Evolutionary conservation across 53 echinoderm and acorn worm genomes (phyloP).

Genomic region (Paelopatides confundens): DNA sequence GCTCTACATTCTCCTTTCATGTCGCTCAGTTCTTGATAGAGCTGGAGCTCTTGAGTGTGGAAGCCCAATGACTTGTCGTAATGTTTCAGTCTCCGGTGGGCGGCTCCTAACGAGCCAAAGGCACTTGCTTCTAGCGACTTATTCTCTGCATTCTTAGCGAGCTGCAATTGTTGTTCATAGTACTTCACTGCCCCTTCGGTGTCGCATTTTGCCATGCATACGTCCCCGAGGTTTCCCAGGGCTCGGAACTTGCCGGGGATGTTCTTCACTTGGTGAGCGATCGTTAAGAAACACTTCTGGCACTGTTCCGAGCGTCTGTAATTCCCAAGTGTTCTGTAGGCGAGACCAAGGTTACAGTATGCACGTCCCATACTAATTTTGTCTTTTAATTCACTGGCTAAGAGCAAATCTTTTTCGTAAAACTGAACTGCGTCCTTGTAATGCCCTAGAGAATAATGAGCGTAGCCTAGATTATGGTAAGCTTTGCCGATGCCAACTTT

Average conservation of each 20-base stretch:
- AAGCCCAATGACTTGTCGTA: slow-evolving; percentile 90
- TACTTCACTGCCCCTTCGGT: slow-evolving; percentile 90
- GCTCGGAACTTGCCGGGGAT: slow-evolving; percentile 96
- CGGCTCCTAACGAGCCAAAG: slow-evolving; percentile 88
- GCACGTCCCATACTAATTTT: slow-evolving; percentile 95
- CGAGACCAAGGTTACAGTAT: slow-evolving; percentile 97
- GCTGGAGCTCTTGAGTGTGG: slow-evolving; percentile 94
- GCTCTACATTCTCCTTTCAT: slow-evolving; percentile 97
- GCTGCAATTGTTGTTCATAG: slow-evolving; percentile 95
- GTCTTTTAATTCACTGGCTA: slow-evolving; percentile 91
- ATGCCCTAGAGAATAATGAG: slow-evolving; percentile 94
- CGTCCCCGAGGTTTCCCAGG: slow-evolving; percentile 96
- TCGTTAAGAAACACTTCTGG: slow-evolving; percentile 96
- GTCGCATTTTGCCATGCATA: slow-evolving; percentile 95
- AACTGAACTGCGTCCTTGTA: slow-evolving; percentile 94
- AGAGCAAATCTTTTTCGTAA: slow-evolving; percentile 91
- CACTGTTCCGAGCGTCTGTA: slow-evolving; percentile 91
- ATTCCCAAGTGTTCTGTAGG: slow-evolving; percentile 92
- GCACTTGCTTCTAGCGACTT: slow-evolving; percentile 94
- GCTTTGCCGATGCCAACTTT: slow-evolving; percentile 90
- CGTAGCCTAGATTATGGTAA: slow-evolving; percentile 95
- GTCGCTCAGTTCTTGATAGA: slow-evolving; percentile 93
- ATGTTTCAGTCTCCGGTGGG: slow-evolving; percentile 86
- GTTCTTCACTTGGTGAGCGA: slow-evolving; percentile 96
- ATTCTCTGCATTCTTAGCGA: slow-evolving; percentile 92